phyloP scores from a whole-genome alignment of 1,140 invertebrate species.

The Mizuhopecten yessoensis region DNA sequence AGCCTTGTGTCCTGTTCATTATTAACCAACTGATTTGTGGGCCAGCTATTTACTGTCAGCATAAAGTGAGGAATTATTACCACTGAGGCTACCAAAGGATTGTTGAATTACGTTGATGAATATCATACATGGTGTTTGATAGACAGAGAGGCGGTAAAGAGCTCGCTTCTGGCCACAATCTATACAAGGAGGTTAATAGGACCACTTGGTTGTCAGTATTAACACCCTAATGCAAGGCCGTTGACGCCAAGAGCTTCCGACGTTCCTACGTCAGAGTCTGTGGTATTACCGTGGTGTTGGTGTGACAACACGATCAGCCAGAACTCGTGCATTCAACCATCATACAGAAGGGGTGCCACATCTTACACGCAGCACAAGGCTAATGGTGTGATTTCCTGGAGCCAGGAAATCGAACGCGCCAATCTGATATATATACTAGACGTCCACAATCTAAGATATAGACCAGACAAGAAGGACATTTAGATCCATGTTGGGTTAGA shows the following conservation, averaged over 20 bases:
- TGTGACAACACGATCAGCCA: not conserved
- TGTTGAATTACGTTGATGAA: not conserved
- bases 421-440: slow-evolving; percentile 39
- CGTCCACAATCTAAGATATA: not conserved
- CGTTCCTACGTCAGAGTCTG: not conserved
- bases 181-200: not conserved
- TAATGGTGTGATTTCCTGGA: not conserved
- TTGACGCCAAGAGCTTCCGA: slow-evolving; percentile 20
- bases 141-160: not conserved
- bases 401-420: not conserved
- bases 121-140: slow-evolving; percentile 10
- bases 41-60: not conserved
- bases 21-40: not conserved
- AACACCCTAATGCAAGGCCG: slow-evolving; percentile 23
- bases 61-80: not conserved
- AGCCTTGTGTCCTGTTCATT: not conserved
- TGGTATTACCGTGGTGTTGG: slow-evolving; percentile 1
- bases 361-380: not conserved
- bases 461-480: not conserved
- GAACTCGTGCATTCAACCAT: not conserved
- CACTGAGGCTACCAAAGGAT: not conserved
- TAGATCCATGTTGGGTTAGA: not conserved
- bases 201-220: not conserved
- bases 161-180: not conserved
- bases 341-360: not conserved